Evolutionary conservation across 2,113 vertebrate genomes (phyloP), one percentile per base, ranked within the genome.

Genomic region (Antidorcas marsupialis): DNA sequence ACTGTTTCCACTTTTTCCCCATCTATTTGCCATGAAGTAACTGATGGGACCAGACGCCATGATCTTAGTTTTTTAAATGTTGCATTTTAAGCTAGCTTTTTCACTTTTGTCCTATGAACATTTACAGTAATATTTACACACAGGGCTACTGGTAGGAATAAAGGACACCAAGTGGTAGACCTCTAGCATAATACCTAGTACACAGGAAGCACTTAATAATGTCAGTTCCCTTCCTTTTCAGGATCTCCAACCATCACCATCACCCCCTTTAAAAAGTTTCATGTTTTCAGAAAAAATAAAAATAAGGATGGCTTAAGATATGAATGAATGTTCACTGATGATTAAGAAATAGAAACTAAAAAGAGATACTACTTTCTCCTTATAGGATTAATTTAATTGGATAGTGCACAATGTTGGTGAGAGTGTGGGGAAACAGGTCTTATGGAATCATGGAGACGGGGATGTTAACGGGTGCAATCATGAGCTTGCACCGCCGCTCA

Each of bases 281-380:
- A 3, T 67, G 59, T 45, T 71, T 53, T 88, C 59, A 88, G 82
- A 62, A 94, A 94, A 79, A 53, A 60, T 23, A 64, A 84, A 43
- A 39, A 33, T 16, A 64, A 50, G 27, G 43, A 67, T 2, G 12
- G 25, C n/a, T 67, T 67, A 55, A 88, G 39, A 53, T 30, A 55
- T n/a, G n/a, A 55, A 25, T 25, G 27, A 13, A 53, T 33, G 28
- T 13, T 84, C 47, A 78, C 43, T 78, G 13, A 47, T 28, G 25
- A 78, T 78, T 78, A 47, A 45, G 25, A 78, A 47, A 28, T 78
- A 47, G 13, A 78, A 78, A 47, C 25, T 16, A 78, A 78, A 45
- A 78, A 2, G 74, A 47, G 14, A 78, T 17, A 36, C 39, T 15
- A 15, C n/a, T 78, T 76, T 45, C 39, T 45, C 74, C 74, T 78